A percentile compares a stretch with the other conserved stretches of the same genome.
Conservation (phyloP, 2,797 vertebrate genomes). For the Cryptoblepharus egeriae region DNA sequence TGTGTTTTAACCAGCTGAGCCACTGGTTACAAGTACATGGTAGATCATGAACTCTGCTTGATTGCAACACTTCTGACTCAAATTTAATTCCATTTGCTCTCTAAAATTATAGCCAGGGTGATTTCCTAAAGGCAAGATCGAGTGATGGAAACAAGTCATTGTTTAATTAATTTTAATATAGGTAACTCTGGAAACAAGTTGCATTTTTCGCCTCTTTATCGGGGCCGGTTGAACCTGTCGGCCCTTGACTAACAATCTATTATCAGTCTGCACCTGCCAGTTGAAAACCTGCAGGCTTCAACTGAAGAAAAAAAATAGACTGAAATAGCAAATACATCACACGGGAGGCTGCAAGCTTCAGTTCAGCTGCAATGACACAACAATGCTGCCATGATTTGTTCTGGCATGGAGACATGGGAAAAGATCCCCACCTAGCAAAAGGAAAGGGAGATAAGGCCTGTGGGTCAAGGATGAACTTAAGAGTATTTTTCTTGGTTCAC, state of each 20-base stretch:
- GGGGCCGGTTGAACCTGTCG: neutral
- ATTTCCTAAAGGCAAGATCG: neutral
- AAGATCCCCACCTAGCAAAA: neutral
- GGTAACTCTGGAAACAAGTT: neutral
- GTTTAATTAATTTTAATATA: neutral
- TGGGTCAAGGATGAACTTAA: too few species aligned
- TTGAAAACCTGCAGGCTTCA: conserved; percentile 9
- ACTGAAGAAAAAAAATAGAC: neutral
- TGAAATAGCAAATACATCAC: neutral
- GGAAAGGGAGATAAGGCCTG: too few species aligned
- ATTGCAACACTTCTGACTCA: conserved; percentile 49
- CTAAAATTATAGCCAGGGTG: neutral
- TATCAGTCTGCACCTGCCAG: conserved; percentile 23
- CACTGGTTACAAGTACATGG: conserved; percentile 42
- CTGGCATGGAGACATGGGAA: neutral
- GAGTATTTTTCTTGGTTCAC: neutral
- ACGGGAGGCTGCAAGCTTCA: neutral
- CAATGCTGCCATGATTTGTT: neutral
- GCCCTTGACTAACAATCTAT: conserved; percentile 15
- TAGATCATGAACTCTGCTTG: conserved; percentile 8
- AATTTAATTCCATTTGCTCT: conserved; percentile 18
- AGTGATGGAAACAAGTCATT: neutral
- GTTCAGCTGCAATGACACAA: conserved; percentile 24
- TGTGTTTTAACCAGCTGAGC: too few species aligned
- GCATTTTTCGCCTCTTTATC: neutral